phyloP scores from a whole-genome alignment of 2,888 invertebrate species.

The Trichogramma evanescens region DNA sequence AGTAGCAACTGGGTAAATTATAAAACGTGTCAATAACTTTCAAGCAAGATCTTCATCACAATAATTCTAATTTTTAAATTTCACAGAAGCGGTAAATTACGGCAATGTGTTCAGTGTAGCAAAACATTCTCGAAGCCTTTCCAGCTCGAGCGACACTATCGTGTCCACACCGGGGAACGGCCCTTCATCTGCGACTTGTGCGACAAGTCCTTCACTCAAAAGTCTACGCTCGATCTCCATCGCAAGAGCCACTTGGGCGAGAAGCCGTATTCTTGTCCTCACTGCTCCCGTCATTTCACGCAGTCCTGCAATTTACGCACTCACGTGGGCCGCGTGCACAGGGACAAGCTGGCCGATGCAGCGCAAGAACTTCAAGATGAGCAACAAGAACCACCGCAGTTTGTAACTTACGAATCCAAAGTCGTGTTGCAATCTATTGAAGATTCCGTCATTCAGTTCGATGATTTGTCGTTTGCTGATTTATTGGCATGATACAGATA shows the following conservation, averaged over 20 bases:
- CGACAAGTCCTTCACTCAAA: slow-evolving; percentile 55
- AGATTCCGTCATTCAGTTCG: slow-evolving; percentile 31
- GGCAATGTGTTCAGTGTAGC: slow-evolving; percentile 38
- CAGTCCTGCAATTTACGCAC: slow-evolving; percentile 56
- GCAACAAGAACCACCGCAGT: slow-evolving; percentile 18
- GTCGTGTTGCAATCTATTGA: slow-evolving; percentile 25
- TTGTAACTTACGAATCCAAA: slow-evolving; percentile 28
- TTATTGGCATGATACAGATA: slow-evolving; percentile 26
- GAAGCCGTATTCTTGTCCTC: slow-evolving; percentile 53
- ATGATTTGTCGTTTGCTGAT: slow-evolving; percentile 38
- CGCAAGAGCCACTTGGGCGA: slow-evolving; percentile 54
- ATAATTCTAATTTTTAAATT: too few relatives aligned
- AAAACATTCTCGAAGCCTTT: slow-evolving; percentile 53
- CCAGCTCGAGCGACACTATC: slow-evolving; percentile 51
- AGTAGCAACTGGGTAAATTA: too few relatives aligned
- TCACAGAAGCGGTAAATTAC: too few relatives aligned
- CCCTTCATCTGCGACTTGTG: slow-evolving; percentile 56
- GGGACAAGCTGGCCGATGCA: slow-evolving; percentile 28
- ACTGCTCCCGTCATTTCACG: slow-evolving; percentile 57
- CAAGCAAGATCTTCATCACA: too few relatives aligned
- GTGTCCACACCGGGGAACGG: slow-evolving; percentile 55
- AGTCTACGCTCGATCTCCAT: slow-evolving; percentile 56
- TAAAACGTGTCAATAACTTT: too few relatives aligned
- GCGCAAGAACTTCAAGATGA: slow-evolving; percentile 29
- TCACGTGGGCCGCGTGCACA: slow-evolving; percentile 52